Percentiles rank a stretch among this genome's conserved stretches.
Evolutionary conservation across 1,140 invertebrate species (phyloP).

Genomic region (Drosophila sp.): DNA sequence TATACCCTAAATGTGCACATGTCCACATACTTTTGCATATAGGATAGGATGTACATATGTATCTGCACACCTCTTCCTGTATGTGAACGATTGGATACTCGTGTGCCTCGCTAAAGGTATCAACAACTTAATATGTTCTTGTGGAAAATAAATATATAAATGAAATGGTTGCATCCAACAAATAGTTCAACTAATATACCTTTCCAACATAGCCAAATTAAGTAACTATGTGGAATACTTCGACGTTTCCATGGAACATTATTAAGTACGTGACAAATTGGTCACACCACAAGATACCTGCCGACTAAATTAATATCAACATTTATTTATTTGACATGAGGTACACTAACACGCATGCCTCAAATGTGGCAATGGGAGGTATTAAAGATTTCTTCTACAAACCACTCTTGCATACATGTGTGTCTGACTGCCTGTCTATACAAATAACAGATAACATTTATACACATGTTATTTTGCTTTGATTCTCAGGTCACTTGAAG

Average conservation of each 20-base stretch:
- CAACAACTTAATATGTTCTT: too few species aligned
- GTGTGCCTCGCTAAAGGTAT: too few species aligned
- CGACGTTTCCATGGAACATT: slow-evolving; percentile 6
- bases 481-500: not conserved
- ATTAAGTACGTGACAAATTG: slow-evolving; percentile 14
- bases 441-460: not conserved
- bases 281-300: slow-evolving; percentile 9
- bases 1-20: not conserved
- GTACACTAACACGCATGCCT: not conserved
- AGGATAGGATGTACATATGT: too few species aligned
- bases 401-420: not conserved
- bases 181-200: not conserved
- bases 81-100: too few species aligned
- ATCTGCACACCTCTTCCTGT: too few species aligned
- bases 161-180: not conserved
- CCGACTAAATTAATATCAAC: slow-evolving; percentile 12
- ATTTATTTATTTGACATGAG: slow-evolving; percentile 14
- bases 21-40: too few species aligned
- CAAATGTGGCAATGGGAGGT: not conserved
- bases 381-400: not conserved
- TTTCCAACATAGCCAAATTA: not conserved
- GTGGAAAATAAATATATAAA: not conserved
- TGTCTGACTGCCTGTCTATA: not conserved
- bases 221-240: slow-evolving; percentile 7
- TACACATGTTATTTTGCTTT: not conserved